Evolutionary conservation across 2,888 invertebrate genomes (phyloP).

Genomic region (Apotomis betuletana): DNA sequence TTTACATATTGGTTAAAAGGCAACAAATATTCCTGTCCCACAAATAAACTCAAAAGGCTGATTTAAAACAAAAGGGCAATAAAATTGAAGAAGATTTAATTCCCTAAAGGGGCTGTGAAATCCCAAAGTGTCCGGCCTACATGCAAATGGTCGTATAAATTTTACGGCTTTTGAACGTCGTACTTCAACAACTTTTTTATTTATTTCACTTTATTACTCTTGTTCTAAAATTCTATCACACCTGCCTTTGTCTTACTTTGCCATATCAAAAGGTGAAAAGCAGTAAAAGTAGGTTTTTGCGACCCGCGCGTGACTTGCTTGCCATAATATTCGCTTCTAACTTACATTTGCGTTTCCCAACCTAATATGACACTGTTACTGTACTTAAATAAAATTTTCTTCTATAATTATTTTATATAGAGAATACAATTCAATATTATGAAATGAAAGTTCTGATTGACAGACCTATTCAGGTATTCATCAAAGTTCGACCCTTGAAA

Average conservation of each 20-base stretch:
- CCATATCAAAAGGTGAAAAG: slow-evolving; percentile 34
- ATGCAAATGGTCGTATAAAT: slow-evolving; percentile 47
- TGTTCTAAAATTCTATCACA: slow-evolving; percentile 42
- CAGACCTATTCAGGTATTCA: too few species aligned
- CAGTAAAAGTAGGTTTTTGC: slow-evolving; percentile 36
- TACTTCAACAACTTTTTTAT: slow-evolving; percentile 42
- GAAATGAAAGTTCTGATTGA: too few species aligned
- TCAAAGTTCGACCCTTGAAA: too few species aligned
- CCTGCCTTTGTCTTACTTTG: slow-evolving; percentile 37
- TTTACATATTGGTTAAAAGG: background rate
- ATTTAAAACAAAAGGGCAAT: slow-evolving; percentile 42
- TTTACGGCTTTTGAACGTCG: slow-evolving; percentile 44
- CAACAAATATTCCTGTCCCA: slow-evolving; percentile 8
- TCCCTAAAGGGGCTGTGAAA: slow-evolving; percentile 44
- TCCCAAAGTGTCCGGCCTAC: slow-evolving; percentile 44
- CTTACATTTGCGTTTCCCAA: slow-evolving; percentile 34
- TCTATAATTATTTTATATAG: too few species aligned
- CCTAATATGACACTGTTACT: background rate
- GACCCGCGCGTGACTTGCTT: slow-evolving; percentile 38
- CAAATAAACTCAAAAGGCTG: slow-evolving; percentile 26
- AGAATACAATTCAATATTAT: too few species aligned
- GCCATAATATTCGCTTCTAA: slow-evolving; percentile 26
- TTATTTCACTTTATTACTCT: slow-evolving; percentile 42
- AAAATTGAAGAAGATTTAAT: slow-evolving; percentile 44
- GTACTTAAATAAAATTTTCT: background rate